These are phyloP conservation scores for Micronycteris hirsuta DNA, from an alignment of 2,113 vertebrate species.

Conservation along the genomic window DNA sequence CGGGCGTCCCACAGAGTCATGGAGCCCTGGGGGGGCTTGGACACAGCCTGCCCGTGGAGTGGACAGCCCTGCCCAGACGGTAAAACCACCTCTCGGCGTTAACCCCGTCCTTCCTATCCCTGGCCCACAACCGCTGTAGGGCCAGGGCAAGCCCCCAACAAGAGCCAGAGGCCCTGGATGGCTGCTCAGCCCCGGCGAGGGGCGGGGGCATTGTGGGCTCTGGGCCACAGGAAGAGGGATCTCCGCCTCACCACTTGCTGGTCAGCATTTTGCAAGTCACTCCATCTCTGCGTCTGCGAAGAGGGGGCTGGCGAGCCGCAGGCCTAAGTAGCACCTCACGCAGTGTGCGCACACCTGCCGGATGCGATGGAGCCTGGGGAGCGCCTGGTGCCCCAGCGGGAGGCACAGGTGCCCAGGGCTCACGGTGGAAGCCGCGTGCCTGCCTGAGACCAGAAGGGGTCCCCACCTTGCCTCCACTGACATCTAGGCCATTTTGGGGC, in stretches of 20 bases:
- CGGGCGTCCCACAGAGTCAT: not conserved
- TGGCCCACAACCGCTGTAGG: not conserved
- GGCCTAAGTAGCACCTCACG: not conserved
- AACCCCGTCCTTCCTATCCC: not conserved
- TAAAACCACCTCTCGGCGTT: not conserved
- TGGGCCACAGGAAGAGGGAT: not conserved
- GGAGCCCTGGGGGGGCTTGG: not conserved
- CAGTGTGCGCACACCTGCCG: not conserved
- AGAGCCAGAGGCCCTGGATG: not conserved
- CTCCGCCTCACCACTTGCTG: not conserved
- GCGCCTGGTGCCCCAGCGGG: accelerated
- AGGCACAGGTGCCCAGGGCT: not conserved
- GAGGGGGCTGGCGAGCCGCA: not conserved
- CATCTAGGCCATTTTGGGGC: not conserved
- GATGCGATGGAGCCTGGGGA: not conserved
- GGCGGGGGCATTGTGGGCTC: not conserved
- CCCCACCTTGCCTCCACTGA: not conserved
- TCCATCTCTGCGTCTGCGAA: not conserved
- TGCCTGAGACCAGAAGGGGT: not conserved
- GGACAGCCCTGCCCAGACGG: not conserved
- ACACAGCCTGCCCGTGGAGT: not conserved
- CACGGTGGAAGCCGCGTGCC: not conserved
- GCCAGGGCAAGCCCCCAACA: not conserved
- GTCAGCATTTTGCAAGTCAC: not conserved
- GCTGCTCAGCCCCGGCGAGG: not conserved